Conservation (phyloP, 2,888 invertebrate genomes). For the Lamellibrachia columna region DNA sequence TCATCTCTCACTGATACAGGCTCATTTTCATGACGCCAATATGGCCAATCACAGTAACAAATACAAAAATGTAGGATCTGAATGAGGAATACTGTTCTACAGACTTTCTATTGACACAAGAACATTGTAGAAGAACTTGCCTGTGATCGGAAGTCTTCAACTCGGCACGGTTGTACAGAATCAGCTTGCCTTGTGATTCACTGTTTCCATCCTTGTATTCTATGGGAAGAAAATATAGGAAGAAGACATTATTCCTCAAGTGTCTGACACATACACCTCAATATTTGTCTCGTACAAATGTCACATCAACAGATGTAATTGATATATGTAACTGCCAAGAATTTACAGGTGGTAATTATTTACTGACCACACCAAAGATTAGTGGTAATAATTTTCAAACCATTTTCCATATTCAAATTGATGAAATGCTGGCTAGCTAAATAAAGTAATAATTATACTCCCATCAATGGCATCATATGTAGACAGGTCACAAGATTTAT, state of each 20-base stretch:
- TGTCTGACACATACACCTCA: too few relatives aligned
- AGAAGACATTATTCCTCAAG: neutral
- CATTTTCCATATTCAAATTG: neutral
- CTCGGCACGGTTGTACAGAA: constrained; percentile 92
- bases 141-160: constrained; percentile 95
- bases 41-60: too few relatives aligned
- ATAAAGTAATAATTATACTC: too few relatives aligned
- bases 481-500: neutral
- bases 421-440: neutral
- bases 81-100: neutral
- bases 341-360: neutral
- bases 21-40: too few relatives aligned
- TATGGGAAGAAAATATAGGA: constrained; percentile 20
- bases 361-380: neutral
- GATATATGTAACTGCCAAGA: neutral
- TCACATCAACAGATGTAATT: neutral
- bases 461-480: too few relatives aligned
- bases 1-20: too few relatives aligned
- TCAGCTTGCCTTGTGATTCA: constrained; percentile 75
- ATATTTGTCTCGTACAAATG: neutral
- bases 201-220: constrained; percentile 31
- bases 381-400: neutral
- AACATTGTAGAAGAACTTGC: constrained; percentile 43
- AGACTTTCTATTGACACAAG: neutral
- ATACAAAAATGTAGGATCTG: too few relatives aligned